These are phyloP conservation scores for Oreochromis niloticus DNA, from an alignment of 2,113 vertebrate species.

Conservation along the genomic window DNA sequence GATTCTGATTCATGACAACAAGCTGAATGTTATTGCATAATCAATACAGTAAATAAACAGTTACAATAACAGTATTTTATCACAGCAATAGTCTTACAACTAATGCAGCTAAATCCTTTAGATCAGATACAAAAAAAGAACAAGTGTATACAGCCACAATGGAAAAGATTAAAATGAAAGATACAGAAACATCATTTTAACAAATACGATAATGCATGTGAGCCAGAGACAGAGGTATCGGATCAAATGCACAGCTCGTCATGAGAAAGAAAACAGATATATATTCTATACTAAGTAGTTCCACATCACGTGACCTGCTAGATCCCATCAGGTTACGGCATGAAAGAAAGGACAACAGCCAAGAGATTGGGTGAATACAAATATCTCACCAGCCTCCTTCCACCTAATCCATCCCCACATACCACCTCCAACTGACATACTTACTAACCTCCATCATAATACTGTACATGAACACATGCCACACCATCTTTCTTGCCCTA, in stretches of 20 bases:
- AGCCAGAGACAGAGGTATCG: conserved; percentile 44
- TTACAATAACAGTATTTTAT: conserved; percentile 30
- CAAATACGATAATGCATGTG: neutral
- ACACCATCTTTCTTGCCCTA: neutral
- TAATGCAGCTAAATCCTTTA: conserved; percentile 13
- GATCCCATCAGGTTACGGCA: neutral
- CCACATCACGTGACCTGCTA: neutral
- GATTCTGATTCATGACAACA: conserved; percentile 8
- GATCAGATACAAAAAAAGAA: neutral
- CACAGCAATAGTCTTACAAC: conserved; percentile 2
- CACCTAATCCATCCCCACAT: neutral
- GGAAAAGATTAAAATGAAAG: neutral
- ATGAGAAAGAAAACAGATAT: neutral
- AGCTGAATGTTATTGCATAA: conserved; percentile 38
- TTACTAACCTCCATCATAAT: neutral
- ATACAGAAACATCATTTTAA: conserved; percentile 16
- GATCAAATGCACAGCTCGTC: conserved; percentile 5
- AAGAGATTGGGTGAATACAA: neutral
- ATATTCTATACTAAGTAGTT: neutral
- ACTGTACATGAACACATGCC: neutral
- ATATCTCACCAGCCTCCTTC: neutral
- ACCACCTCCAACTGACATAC: neutral
- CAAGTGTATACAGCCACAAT: neutral
- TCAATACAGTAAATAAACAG: conserved; percentile 45
- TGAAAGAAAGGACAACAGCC: neutral